Conservation (phyloP, 2,888 invertebrate species). For the Ophion slaviceki region DNA sequence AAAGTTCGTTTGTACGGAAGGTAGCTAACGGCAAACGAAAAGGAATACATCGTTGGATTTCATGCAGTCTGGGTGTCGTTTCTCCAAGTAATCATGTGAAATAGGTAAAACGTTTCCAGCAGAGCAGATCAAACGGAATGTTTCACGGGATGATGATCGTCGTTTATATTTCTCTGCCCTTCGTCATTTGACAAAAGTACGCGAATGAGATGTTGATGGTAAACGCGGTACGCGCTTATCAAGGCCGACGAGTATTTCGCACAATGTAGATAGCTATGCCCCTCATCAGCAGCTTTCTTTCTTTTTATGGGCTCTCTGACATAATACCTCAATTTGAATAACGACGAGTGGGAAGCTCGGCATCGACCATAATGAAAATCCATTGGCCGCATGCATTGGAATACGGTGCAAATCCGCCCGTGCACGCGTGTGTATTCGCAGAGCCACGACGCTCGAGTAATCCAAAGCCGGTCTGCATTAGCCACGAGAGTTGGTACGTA, state of each 20-base stretch:
- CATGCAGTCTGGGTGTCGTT: too few species aligned
- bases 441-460: conserved; percentile 46
- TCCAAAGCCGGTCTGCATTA: conserved; percentile 57
- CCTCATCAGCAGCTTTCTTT: conserved; percentile 8
- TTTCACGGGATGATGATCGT: too few species aligned
- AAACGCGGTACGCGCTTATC: too few species aligned
- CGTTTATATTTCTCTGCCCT: too few species aligned
- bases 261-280: too few species aligned
- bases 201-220: too few species aligned
- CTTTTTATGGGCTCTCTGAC: conserved; percentile 24
- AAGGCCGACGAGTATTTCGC: too few species aligned
- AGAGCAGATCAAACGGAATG: neutral
- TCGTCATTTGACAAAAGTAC: too few species aligned
- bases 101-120: neutral
- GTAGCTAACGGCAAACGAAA: too few species aligned
- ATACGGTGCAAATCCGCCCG: neutral
- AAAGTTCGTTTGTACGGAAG: too few species aligned
- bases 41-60: too few species aligned
- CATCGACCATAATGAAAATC: conserved; percentile 42
- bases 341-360: conserved; percentile 33
- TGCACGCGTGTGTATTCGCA: neutral
- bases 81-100: too few species aligned
- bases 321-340: conserved; percentile 43
- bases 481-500: conserved; percentile 15
- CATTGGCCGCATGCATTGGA: neutral